Conservation (phyloP, 2,113 vertebrate species). For the Cyprinodon brontotheroides region DNA sequence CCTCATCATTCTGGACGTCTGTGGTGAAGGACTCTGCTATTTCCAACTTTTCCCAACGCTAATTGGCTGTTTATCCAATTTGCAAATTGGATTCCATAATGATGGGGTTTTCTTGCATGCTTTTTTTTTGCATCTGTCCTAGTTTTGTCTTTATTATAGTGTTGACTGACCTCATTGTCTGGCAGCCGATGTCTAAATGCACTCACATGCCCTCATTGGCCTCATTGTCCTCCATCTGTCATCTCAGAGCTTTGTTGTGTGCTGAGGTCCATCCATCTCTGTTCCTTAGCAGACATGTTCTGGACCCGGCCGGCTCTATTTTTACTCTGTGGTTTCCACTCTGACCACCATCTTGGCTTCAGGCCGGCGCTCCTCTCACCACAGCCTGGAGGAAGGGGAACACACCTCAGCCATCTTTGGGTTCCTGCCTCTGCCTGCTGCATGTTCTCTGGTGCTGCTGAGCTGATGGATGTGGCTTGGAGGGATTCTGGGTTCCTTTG, state of each 20-base stretch:
- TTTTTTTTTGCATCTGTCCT: not conserved
- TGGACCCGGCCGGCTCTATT: slow-evolving; percentile 62
- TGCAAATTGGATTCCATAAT: slow-evolving; percentile 16
- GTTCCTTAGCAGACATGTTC: slow-evolving; percentile 55
- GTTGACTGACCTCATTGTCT: slow-evolving; percentile 24
- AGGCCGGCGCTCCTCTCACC: slow-evolving; percentile 66
- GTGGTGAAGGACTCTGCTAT: slow-evolving; percentile 5
- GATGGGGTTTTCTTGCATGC: not conserved
- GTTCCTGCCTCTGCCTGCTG: slow-evolving; percentile 27
- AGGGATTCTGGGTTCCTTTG: slow-evolving; percentile 59
- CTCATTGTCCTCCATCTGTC: slow-evolving; percentile 56
- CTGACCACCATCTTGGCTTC: slow-evolving; percentile 69
- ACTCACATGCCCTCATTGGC: slow-evolving; percentile 13
- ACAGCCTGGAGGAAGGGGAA: slow-evolving; percentile 61
- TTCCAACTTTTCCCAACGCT: slow-evolving; percentile 27
- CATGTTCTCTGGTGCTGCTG: slow-evolving; percentile 55
- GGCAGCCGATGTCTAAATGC: not conserved
- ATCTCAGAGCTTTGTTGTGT: slow-evolving; percentile 62
- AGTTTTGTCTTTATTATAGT: not conserved
- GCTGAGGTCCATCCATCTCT: slow-evolving; percentile 57
- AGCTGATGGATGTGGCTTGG: slow-evolving; percentile 65
- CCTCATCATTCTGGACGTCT: slow-evolving; percentile 46
- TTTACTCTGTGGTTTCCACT: slow-evolving; percentile 65
- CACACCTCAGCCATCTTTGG: slow-evolving; percentile 74
- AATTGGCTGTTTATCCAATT: slow-evolving; percentile 1